phyloP scores from a whole-genome alignment of 2,797 vertebrate genomes.

The Falco columbarius region DNA sequence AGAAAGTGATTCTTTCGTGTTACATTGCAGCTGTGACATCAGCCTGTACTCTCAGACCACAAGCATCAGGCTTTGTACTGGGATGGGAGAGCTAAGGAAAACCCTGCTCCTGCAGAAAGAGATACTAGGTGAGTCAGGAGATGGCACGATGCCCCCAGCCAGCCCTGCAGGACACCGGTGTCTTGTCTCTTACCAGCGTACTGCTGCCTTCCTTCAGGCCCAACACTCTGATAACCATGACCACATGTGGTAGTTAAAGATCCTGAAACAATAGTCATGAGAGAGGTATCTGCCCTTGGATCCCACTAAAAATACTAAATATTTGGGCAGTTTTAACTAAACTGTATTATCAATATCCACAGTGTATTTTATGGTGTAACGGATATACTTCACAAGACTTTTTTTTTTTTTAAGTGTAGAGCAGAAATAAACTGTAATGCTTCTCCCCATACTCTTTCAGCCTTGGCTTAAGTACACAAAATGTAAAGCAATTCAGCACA shows the following conservation, averaged over 20 bases:
- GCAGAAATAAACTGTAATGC: background rate
- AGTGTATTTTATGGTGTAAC: background rate
- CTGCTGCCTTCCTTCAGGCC: background rate
- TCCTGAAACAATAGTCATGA: background rate
- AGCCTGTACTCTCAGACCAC: conserved; percentile 55
- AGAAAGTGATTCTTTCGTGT: conserved; percentile 1
- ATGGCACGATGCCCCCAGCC: conserved; percentile 25
- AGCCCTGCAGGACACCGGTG: background rate
- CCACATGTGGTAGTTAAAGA: conserved; percentile 61
- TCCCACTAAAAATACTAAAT: background rate
- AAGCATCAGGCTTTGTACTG: conserved; percentile 57
- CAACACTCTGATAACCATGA: conserved; percentile 37
- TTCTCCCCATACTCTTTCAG: background rate
- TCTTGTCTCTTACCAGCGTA: background rate
- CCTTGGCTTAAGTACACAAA: background rate
- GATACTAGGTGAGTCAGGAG: conserved; percentile 67
- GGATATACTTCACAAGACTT: background rate
- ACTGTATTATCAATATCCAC: background rate
- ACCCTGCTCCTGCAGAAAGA: conserved; percentile 59
- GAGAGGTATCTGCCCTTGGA: background rate
- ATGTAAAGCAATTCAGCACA: background rate
- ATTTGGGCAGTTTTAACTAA: background rate
- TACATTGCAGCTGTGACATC: background rate
- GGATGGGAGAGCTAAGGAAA: conserved; percentile 63
- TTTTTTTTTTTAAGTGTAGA: background rate